phyloP scores from a whole-genome alignment of 92 coral and sea anemone genomes.

The Porites divaricata region DNA sequence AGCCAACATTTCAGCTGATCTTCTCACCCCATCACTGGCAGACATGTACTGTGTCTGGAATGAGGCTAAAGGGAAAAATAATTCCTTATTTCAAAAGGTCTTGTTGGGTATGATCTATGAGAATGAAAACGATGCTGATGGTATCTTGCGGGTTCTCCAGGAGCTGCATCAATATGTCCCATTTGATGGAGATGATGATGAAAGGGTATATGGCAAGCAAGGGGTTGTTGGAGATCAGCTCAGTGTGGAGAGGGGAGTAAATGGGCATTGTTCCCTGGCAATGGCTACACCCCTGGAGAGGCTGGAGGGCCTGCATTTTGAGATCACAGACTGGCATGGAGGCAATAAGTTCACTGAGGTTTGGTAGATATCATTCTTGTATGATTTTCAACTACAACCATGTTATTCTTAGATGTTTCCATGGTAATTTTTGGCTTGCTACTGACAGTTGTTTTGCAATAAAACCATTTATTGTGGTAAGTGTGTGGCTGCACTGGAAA shows the following conservation, averaged over 20 bases:
- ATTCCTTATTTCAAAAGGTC: conserved; percentile 23
- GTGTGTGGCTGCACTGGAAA: too few species aligned
- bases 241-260: conserved; percentile 63
- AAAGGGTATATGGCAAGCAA: conserved; percentile 52
- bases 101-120: conserved; percentile 75
- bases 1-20: neutral
- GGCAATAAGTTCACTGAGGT: conserved; percentile 69
- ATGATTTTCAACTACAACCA: neutral
- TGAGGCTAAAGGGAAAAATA: neutral
- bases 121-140: conserved; percentile 78
- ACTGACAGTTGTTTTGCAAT: too few species aligned
- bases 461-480: too few species aligned
- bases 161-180: conserved; percentile 65
- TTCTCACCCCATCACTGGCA: neutral
- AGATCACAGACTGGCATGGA: conserved; percentile 71
- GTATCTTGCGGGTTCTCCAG: conserved; percentile 55
- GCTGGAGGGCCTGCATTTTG: conserved; percentile 68
- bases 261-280: conserved; percentile 65
- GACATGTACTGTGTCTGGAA: neutral
- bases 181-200: conserved; percentile 64
- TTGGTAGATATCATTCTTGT: conserved; percentile 14
- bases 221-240: conserved; percentile 75
- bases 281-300: conserved; percentile 67
- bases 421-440: neutral
- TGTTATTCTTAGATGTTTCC: neutral